Percentiles rank a stretch among this genome's conserved stretches.
Evolutionary conservation across 2,113 vertebrate species (phyloP).

Genomic region (Semnopithecus entellus): DNA sequence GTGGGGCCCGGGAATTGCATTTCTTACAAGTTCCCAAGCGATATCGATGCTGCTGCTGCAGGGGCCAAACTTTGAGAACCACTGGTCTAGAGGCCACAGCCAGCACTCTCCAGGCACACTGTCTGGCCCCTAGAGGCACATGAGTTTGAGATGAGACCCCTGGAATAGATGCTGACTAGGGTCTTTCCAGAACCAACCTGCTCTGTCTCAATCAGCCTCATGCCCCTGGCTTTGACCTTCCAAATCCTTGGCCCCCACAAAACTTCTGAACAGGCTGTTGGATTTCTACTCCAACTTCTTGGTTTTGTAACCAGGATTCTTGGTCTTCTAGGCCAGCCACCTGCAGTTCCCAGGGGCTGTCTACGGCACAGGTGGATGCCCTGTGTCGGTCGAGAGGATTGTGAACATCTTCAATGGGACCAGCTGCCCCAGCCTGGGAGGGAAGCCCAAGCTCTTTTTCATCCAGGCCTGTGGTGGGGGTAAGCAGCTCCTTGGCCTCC

Average conservation of each 20-base stretch:
- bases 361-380: constrained; percentile 90
- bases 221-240: not conserved
- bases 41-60: too few relatives aligned
- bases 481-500: constrained; percentile 70
- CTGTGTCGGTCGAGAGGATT: constrained; percentile 89
- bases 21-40: not conserved
- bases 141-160: not conserved
- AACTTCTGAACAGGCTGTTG: not conserved
- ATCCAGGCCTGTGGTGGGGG: constrained; percentile 98
- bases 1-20: not conserved
- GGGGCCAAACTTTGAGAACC: not conserved
- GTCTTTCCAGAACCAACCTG: not conserved
- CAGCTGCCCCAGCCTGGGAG: constrained; percentile 90
- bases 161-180: not conserved
- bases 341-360: constrained; percentile 93
- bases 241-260: not conserved
- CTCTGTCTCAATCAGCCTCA: not conserved
- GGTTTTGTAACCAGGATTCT: constrained; percentile 9
- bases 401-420: constrained; percentile 93
- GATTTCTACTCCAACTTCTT: not conserved
- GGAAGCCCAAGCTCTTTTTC: constrained; percentile 98
- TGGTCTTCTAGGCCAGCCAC: constrained; percentile 89
- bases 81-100: not conserved
- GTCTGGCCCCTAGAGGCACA: not conserved
- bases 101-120: not conserved